Base-by-base conservation (phyloP, 1,140 invertebrate genomes). In the Drosophila biarmipes region DNA sequence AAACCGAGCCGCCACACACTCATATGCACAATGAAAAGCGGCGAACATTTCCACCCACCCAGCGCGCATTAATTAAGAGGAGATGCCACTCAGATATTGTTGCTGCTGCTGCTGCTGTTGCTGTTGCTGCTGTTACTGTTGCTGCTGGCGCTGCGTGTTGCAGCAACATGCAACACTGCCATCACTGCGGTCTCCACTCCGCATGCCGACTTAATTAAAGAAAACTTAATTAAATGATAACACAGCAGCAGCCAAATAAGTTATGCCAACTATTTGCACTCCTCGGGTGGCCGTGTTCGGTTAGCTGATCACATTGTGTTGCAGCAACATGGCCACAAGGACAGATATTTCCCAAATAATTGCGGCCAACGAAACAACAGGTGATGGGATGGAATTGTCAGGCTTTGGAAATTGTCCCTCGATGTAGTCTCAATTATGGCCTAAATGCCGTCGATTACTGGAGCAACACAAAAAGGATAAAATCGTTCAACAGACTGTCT, bases 141-240 rank as follows among this genome's bases (percentile, higher is more conserved):
- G 40, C 53, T 73, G 37, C 31, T 43, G 58, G 58, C 71, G 45
- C 38, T 69, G 49, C 66, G 51, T 82, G 67, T 74, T 84, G 64
- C 72, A 46, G 71, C 76, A 85, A 68, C 80, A 80, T 78, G 79
- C 55, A 58, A 62, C 37, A 56, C 69, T 55, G 29, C 48, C 54
- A 68, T 68, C 72, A 63, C 53, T 68, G 46, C 29, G 76, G 67
- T 71, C 42, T 71, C 51, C 40, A 38, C 74, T 68, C 48, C 74
- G 68, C 74, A 72, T 73, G 79, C 86, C 67, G 58, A 79, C 84
- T 80, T 87, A 87, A 87, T 87, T 87, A 82, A 87, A 82, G 82
- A 87, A 89, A 87, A 84, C 79, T 89, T 89, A 87, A 87, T 87
- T 89, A 90, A 87, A 87, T 84, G 85, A 84, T 89, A 89, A 77